These are phyloP conservation scores for Rapana venosa DNA, from an alignment of 2,888 invertebrate genomes.

Conservation along the genomic window DNA sequence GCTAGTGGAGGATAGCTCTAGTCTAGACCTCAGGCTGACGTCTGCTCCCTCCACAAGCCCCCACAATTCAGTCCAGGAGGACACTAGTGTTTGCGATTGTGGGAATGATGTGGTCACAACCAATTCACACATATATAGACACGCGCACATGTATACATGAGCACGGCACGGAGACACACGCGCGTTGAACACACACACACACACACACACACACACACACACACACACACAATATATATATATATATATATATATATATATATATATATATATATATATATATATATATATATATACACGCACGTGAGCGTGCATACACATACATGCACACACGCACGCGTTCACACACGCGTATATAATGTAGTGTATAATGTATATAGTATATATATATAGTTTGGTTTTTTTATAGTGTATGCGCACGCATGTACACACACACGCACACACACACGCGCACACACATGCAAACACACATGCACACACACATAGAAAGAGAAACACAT, in stretches of 20 bases:
- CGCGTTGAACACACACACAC: background rate
- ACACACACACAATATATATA: background rate
- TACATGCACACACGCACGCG: background rate
- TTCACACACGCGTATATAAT: too few relatives aligned
- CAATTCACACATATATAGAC: background rate
- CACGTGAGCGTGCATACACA: background rate
- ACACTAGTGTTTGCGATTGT: too few relatives aligned
- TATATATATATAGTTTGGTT: too few relatives aligned
- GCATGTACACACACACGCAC: slow-evolving; percentile 1
- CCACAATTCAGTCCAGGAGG: too few relatives aligned
- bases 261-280: background rate
- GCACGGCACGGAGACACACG: background rate
- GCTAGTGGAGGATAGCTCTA: too few relatives aligned
- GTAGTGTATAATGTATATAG: background rate
- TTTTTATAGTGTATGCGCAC: background rate
- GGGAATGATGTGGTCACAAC: too few relatives aligned
- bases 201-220: background rate
- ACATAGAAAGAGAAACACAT: too few relatives aligned
- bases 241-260: background rate
- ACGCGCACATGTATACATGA: background rate
- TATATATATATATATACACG: background rate
- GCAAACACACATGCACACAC: too few relatives aligned
- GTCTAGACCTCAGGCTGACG: too few relatives aligned
- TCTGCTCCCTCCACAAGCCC: too few relatives aligned
- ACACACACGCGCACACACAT: background rate